Base-by-base conservation (phyloP, 2,797 vertebrate genomes). In the Pangasius larnaudii region DNA sequence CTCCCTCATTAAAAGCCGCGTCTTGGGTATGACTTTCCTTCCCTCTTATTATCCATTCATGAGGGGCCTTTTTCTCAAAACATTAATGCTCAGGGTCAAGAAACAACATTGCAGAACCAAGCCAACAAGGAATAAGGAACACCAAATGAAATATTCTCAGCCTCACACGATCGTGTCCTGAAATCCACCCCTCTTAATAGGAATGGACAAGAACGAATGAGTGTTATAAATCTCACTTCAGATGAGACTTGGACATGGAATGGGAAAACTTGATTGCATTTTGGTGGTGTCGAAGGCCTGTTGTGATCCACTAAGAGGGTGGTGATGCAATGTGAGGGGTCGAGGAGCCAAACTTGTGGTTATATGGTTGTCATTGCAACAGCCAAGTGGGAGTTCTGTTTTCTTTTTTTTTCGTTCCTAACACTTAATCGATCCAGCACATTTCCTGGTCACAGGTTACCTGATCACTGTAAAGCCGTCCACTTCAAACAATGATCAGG, bases 141-240 rank as follows among this genome's bases (percentile, higher is more conserved):
- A 88, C 78, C 85, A 87, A 91, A 90, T 89, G 75, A 92, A 91
- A 90, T 88, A 90, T 79, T 86, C 72, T 89, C 61, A 84, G 85
- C 90, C 90, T 88, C 86, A 85, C 90, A 89, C 90, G 92, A 88
- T 85, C 39, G 90, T 94, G 94, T 93, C 93, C 94, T 90, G 92
- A 93, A 88, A 91, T 89, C 81, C 86, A 86, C 86, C 86, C 84
- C 86, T 56, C 30, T 91, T 90, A 92, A 92, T 90, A 82, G 86
- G 90, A 92, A 87, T 33, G 58, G 84, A 90, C 89, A 89, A 56
- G 82, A 75, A 80, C 86, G 85, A 90, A 69, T 53, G 88, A 86
- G 88, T 80, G 87, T 88, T 86, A 90, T 91, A 92, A 91, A 89
- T 88, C 88, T 90, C 78, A 88, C 82, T 87, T 84, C 58, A 77